Evolutionary conservation across 2,888 invertebrate genomes (phyloP), one percentile per base, ranked within the genome.

Genomic region (Tenthredo distinguenda): DNA sequence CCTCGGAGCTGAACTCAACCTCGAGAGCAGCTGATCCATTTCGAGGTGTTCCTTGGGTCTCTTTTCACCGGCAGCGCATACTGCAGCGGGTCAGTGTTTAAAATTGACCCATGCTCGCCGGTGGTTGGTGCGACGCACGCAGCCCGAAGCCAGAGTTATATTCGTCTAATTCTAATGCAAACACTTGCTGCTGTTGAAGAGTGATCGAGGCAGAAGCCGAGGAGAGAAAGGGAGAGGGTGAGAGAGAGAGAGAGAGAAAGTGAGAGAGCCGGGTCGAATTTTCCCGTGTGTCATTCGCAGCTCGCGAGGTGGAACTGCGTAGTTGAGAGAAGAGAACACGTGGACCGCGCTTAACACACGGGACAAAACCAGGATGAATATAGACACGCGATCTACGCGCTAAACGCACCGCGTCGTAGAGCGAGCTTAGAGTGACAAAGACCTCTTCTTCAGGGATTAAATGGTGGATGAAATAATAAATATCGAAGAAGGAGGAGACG

Each of bases 251-350:
- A 43, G 2, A 21, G n/a, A 58, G 21, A 18, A 40, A n/a, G 37
- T 31, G 26, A 31, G 43, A 68, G 47, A 84, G 88, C 85, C 72
- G 79, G 85, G 85, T 84, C 86, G 87, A 90, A 86, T 91, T 91
- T 91, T 89, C 91, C 91, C 87, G 90, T 91, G 91, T 90, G 91
- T 91, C 91, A 91, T 86, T 86, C 88, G 86, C 85, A 76, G 68
- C 86, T 84, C 86, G 86, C 86, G 86, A 10, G 21, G 58, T 77
- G 84, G 85, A 74, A 85, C 85, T 85, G 85, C 85, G 85, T 84
- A 85, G 85, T 84, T 74, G n/a, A n/a, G 43, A 68, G 26, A 34
- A 34, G 34, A 68, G 82, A 84, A 76, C 85, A 74, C 85, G 85
- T 85, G 85, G 87, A 31, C 26, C 40, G 40, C 5, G 81, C 40